Evolutionary conservation across 1,140 invertebrate species (phyloP).

Genomic region (Pseudobourletiella spinata): DNA sequence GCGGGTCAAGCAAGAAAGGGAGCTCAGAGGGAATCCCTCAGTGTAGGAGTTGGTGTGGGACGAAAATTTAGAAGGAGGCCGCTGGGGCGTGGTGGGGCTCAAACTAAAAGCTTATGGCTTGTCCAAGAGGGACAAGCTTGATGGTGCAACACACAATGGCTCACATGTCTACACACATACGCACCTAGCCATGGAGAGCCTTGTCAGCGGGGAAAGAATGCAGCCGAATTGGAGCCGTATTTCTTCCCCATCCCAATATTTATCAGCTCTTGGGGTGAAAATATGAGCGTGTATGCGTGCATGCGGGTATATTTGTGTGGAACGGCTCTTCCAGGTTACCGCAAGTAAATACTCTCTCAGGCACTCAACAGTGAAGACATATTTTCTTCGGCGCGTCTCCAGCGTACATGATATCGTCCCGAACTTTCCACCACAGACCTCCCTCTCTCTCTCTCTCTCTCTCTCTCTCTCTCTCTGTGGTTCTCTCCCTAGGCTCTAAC

Average conservation of each 20-base stretch:
- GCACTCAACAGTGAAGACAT: neutral
- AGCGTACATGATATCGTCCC: neutral
- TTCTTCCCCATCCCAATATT: neutral
- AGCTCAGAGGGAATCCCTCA: neutral
- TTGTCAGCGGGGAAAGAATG: neutral
- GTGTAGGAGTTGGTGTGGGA: too few species aligned
- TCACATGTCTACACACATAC: neutral
- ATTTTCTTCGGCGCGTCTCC: neutral
- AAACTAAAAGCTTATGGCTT: neutral
- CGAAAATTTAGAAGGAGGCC: too few species aligned
- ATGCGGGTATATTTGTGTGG: too few species aligned
- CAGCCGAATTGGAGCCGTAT: neutral
- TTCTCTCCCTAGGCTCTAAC: neutral
- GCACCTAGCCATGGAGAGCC: neutral
- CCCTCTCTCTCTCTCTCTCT: neutral
- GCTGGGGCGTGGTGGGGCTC: too few species aligned
- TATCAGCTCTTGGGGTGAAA: neutral
- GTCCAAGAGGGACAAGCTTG: neutral
- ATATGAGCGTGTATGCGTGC: too few species aligned
- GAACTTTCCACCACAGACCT: neutral
- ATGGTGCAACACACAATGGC: neutral
- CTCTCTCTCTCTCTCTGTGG: too few species aligned
- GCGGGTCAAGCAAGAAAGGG: neutral
- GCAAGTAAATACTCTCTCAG: neutral
- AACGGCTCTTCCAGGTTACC: neutral